phyloP scores from a whole-genome alignment of 2,113 vertebrate species.

The Helogale parvula region DNA sequence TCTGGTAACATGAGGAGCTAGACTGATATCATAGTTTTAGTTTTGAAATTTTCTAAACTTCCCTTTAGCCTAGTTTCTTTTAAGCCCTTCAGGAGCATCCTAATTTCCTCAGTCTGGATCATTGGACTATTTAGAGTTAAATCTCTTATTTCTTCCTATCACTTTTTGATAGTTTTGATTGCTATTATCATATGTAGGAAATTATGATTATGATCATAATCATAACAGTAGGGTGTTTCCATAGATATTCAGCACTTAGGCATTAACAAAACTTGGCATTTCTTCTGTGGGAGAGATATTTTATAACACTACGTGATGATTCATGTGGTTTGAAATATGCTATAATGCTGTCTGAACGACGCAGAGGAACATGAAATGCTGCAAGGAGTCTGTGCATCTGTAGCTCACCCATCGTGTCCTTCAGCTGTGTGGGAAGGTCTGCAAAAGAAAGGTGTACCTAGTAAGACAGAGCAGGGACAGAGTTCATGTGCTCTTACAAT shows the following conservation, averaged over 20 bases:
- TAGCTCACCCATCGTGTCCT: background rate
- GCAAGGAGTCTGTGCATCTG: background rate
- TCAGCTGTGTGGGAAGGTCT: background rate
- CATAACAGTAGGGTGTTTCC: background rate
- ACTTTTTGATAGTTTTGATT: background rate
- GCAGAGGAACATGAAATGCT: background rate
- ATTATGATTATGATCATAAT: background rate
- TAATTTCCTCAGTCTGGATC: background rate
- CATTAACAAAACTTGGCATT: background rate
- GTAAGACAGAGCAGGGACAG: background rate
- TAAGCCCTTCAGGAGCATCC: background rate
- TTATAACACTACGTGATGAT: background rate
- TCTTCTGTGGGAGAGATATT: background rate
- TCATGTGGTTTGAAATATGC: background rate
- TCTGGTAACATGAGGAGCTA: background rate
- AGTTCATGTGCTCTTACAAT: background rate
- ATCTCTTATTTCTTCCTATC: background rate
- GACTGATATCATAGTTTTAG: background rate
- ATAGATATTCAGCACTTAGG: background rate
- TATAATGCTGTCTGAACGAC: background rate
- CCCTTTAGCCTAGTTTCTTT: background rate
- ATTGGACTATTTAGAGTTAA: background rate
- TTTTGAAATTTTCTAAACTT: constrained; percentile 43
- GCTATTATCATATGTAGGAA: background rate
- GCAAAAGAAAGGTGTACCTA: background rate